phyloP scores from a whole-genome alignment of 1,140 invertebrate genomes.

The Cyphomyrmex costatus region DNA sequence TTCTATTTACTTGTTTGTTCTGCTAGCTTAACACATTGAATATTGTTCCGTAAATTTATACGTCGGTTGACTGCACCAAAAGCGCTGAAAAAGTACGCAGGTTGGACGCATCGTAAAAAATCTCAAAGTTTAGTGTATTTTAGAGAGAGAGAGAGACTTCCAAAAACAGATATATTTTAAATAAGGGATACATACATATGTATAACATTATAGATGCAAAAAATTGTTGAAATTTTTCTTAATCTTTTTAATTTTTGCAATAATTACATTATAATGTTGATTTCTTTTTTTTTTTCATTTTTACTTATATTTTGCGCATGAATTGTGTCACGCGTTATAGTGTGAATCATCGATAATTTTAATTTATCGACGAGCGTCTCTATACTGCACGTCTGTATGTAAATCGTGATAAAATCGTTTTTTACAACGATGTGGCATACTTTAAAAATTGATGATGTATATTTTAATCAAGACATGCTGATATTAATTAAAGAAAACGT shows the following conservation, averaged over 20 bases:
- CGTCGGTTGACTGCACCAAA: not conserved
- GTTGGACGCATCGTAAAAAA: not conserved
- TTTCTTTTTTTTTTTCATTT: constrained; percentile 14
- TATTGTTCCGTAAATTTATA: not conserved
- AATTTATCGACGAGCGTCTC: constrained; percentile 41
- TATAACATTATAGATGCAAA: not conserved
- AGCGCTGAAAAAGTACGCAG: not conserved
- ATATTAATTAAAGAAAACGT: constrained; percentile 58
- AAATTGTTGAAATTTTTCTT: constrained; percentile 3
- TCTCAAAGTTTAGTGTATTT: no score
- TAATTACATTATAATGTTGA: constrained; percentile 2
- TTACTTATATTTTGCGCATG: constrained; percentile 7
- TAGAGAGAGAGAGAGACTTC: no score
- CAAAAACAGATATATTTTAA: not conserved
- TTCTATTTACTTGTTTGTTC: constrained; percentile 30
- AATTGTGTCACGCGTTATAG: constrained; percentile 9
- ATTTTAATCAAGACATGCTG: constrained; percentile 61
- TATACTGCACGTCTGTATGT: constrained; percentile 19
- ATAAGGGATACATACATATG: not conserved
- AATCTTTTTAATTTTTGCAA: not conserved
- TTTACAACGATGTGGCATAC: not conserved
- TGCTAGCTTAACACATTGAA: constrained; percentile 18
- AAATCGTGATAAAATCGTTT: constrained; percentile 37
- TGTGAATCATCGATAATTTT: constrained; percentile 42
- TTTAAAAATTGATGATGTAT: constrained; percentile 55